phyloP scores from a whole-genome alignment of 2,888 invertebrate genomes.

The Drosophila heteroneura region DNA sequence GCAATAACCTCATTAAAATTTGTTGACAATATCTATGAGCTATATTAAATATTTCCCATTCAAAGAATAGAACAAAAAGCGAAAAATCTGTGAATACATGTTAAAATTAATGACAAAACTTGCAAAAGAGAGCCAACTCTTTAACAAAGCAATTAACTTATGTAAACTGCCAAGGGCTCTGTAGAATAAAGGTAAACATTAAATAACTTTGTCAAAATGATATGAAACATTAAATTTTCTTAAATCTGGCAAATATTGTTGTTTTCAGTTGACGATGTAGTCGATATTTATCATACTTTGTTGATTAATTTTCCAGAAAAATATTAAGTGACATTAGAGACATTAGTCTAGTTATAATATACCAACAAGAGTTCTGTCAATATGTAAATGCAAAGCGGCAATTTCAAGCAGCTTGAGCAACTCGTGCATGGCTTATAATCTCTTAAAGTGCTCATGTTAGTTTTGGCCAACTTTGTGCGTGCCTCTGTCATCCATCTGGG shows the following conservation, averaged over 20 bases:
- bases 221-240: too few relatives aligned
- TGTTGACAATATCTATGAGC: neutral
- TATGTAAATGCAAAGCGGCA: neutral
- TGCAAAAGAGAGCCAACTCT: neutral
- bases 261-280: neutral
- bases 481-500: slow-evolving; percentile 21
- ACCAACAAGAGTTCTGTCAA: slow-evolving; percentile 3
- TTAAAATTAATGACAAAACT: slow-evolving; percentile 3
- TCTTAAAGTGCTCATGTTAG: slow-evolving; percentile 38
- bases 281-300: neutral
- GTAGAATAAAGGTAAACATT: neutral
- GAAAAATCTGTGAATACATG: neutral
- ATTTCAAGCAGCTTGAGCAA: slow-evolving; percentile 13
- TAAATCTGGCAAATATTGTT: neutral
- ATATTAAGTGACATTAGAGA: neutral
- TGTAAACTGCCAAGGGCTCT: neutral
- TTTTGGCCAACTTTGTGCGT: slow-evolving; percentile 42
- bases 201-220: neutral
- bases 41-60: neutral
- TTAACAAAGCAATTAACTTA: neutral
- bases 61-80: neutral
- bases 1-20: neutral
- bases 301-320: neutral
- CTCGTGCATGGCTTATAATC: slow-evolving; percentile 30
- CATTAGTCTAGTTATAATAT: neutral